Evolutionary conservation across 1,140 invertebrate species (phyloP).

Genomic region (Danaus melanippus): DNA sequence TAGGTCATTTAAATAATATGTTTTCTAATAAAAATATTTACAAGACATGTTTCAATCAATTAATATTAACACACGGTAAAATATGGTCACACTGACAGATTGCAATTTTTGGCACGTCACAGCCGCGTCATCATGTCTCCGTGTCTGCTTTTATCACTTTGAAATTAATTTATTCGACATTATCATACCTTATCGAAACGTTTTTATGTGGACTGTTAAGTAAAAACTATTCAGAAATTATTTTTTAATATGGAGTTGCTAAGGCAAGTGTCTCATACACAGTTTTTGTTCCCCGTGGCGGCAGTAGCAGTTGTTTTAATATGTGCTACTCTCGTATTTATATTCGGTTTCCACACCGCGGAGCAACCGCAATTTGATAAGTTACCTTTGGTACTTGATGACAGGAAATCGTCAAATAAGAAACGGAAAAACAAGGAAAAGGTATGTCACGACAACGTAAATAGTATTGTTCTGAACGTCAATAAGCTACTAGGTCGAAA

Average conservation of each 20-base stretch:
- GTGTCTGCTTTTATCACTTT: slow-evolving; percentile 68
- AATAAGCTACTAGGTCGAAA: slow-evolving; percentile 15
- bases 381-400: slow-evolving; percentile 73
- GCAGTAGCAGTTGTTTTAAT: slow-evolving; percentile 78
- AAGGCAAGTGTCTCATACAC: slow-evolving; percentile 70
- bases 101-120: slow-evolving; percentile 73
- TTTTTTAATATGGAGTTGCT: slow-evolving; percentile 72
- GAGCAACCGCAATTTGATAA: slow-evolving; percentile 82
- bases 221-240: slow-evolving; percentile 43
- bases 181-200: slow-evolving; percentile 62
- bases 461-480: slow-evolving; percentile 26
- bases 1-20: too few relatives aligned
- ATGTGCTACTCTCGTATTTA: slow-evolving; percentile 78
- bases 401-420: slow-evolving; percentile 77
- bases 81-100: slow-evolving; percentile 35
- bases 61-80: too few relatives aligned
- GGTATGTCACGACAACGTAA: slow-evolving; percentile 64
- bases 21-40: too few relatives aligned
- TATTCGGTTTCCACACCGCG: slow-evolving; percentile 81
- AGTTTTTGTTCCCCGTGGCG: slow-evolving; percentile 74
- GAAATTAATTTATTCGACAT: slow-evolving; percentile 66
- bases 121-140: slow-evolving; percentile 75
- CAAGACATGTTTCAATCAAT: too few relatives aligned
- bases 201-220: slow-evolving; percentile 61
- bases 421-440: slow-evolving; percentile 82